These are phyloP conservation scores for Gambusia yucatana DNA, from an alignment of 2,797 vertebrate genomes.

Conservation along the genomic window DNA sequence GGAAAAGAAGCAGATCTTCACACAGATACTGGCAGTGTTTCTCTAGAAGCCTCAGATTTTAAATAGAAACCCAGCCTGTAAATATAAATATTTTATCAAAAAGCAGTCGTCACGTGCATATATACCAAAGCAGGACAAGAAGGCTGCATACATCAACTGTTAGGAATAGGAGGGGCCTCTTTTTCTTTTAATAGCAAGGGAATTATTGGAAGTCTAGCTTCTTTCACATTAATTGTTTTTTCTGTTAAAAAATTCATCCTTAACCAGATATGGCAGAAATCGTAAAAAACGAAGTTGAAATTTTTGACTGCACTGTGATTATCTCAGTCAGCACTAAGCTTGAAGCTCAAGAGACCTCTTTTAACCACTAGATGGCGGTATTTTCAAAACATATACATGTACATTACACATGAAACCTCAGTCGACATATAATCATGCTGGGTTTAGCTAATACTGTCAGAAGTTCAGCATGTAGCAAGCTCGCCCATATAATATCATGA, in stretches of 20 bases:
- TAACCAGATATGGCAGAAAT: not conserved
- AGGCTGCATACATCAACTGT: slow-evolving; percentile 20
- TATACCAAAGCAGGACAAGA: slow-evolving; percentile 11
- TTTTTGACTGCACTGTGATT: not conserved
- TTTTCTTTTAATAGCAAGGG: not conserved
- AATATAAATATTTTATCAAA: slow-evolving; percentile 58
- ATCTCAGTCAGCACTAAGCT: not conserved
- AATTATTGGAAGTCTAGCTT: not conserved
- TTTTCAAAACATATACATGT: slow-evolving; percentile 3
- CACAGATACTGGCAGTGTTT: slow-evolving; percentile 3
- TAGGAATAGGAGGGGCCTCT: slow-evolving; percentile 6
- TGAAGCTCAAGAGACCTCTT: not conserved
- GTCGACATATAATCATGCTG: not conserved
- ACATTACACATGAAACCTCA: not conserved
- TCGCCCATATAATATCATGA: not conserved
- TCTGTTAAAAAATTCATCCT: not conserved
- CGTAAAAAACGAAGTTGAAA: not conserved
- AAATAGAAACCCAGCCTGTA: slow-evolving; percentile 51
- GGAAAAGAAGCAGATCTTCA: slow-evolving; percentile 10
- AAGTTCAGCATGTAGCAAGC: not conserved
- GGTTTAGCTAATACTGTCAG: not conserved
- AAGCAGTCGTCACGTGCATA: slow-evolving; percentile 39
- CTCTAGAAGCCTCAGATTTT: slow-evolving; percentile 23
- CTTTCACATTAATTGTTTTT: not conserved
- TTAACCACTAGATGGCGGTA: slow-evolving; percentile 47